Conservation (phyloP, 2,888 invertebrate genomes). For the Polydrusus cervinus region DNA sequence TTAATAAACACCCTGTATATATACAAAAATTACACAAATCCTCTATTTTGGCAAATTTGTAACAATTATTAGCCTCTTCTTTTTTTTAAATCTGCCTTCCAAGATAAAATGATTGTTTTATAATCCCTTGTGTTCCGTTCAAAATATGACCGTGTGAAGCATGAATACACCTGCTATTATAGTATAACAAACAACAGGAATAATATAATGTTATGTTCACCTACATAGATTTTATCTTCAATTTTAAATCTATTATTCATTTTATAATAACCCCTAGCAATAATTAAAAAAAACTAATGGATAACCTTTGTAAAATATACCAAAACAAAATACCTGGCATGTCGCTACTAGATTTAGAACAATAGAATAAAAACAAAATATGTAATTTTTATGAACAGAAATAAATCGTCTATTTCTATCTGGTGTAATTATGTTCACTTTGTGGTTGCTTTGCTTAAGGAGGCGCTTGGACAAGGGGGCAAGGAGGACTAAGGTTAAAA, state of each 20-base stretch:
- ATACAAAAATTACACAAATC: no score
- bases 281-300: constrained; percentile 31
- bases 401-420: constrained; percentile 33
- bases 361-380: constrained; percentile 33
- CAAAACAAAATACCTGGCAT: constrained; percentile 35
- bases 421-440: constrained; percentile 29
- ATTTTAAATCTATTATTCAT: constrained; percentile 36
- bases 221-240: constrained; percentile 31
- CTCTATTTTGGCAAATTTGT: no score
- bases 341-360: constrained; percentile 38
- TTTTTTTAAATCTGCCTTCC: background rate
- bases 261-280: constrained; percentile 23
- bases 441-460: background rate
- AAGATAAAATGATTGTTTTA: no score
- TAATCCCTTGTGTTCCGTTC: background rate
- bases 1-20: no score
- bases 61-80: no score
- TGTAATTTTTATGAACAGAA: constrained; percentile 24
- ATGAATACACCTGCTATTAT: background rate
- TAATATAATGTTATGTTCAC: constrained; percentile 29
- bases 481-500: background rate
- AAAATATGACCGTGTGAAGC: background rate
- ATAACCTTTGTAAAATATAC: constrained; percentile 45
- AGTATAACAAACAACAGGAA: constrained; percentile 3
- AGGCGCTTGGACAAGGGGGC: background rate